These are phyloP conservation scores for Morpho helenor DNA, from an alignment of 2,888 invertebrate genomes.

Conservation along the genomic window DNA sequence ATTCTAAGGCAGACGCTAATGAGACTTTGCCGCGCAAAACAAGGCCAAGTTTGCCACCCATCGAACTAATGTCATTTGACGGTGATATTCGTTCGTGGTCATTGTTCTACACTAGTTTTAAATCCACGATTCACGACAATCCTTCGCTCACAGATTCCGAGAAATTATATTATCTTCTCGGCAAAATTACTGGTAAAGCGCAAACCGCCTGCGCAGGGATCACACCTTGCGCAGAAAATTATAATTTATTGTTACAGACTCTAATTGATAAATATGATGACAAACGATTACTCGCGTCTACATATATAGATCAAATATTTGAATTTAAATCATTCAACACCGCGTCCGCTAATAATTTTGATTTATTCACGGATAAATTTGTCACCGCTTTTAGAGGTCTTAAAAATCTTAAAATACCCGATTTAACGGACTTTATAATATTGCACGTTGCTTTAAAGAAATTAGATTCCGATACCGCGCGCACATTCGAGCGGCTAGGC, in stretches of 20 bases:
- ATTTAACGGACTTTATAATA: conserved; percentile 19
- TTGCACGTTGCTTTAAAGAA: conserved; percentile 20
- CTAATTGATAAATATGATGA: conserved; percentile 22
- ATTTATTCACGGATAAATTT: too few species aligned
- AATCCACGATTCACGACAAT: conserved; percentile 16
- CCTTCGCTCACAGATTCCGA: conserved; percentile 14
- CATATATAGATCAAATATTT: conserved; percentile 21
- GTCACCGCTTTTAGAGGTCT: conserved; percentile 8
- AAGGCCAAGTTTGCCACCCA: background rate
- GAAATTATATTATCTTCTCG: conserved; percentile 20
- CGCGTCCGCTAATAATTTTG: background rate
- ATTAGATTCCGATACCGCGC: conserved; percentile 17
- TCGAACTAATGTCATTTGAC: conserved; percentile 10
- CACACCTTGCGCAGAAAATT: conserved; percentile 19
- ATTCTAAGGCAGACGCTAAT: background rate
- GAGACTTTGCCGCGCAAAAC: background rate
- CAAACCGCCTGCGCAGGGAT: conserved; percentile 15
- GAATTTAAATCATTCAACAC: conserved; percentile 5
- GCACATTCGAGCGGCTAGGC: conserved; percentile 10
- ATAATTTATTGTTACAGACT: conserved; percentile 13
- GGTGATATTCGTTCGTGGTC: conserved; percentile 18
- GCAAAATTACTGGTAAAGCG: conserved; percentile 22
- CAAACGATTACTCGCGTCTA: conserved; percentile 13
- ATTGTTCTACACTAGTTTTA: conserved; percentile 17
- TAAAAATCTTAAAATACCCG: conserved; percentile 17